Evolutionary conservation across 1,140 invertebrate species (phyloP), one percentile per base, ranked within the genome.

Genomic region (Drosophila sturtevanti): DNA sequence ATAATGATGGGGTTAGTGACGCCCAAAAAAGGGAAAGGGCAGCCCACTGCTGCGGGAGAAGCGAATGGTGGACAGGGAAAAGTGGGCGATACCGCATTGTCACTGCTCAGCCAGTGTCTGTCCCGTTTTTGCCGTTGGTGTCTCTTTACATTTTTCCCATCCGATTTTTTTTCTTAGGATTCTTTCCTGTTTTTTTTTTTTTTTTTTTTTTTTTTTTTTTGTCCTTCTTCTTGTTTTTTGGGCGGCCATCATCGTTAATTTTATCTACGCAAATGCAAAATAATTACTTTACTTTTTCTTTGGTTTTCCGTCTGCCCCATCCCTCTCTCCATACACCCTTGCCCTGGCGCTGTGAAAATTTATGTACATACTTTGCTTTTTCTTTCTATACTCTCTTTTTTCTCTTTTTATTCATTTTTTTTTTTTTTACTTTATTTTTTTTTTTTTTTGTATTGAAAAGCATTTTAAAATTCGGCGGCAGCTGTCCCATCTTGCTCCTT

Each of bases 231-330:
- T 31, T 31, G 4, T 31, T 54, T 48, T 44, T 60, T 38, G 55
- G 48, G 56, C 63, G 51, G 63, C 77, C 81, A 86, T 85, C 81
- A 86, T 85, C 81, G 81, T 86, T 86, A 86, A 86, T 86, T 86
- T 86, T 87, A 87, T 87, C 82, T 87, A 87, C 79, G 82, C 82
- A 87, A 87, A 87, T 87, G 82, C 82, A 87, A 87, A 87, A 87
- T 87, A 87, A 87, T 87, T 87, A 87, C 82, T 87, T 87, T 87
- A 87, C 82, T 87, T 86, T 87, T 86, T 87, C 81, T 86, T 87
- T 87, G 82, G 78, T 87, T 86, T 80, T 67, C 18, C 34, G 55
- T 5, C 12, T 1, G 6, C 22, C 66, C 63, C 55, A 35, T 10
- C 62, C 52, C 35, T n/a, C 7, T 0, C 41, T 7, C 48, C 31